Percentiles rank a stretch among this genome's conserved stretches.
phyloP scores from a whole-genome alignment of 2,797 vertebrate genomes.

The Perodicticus potto region DNA sequence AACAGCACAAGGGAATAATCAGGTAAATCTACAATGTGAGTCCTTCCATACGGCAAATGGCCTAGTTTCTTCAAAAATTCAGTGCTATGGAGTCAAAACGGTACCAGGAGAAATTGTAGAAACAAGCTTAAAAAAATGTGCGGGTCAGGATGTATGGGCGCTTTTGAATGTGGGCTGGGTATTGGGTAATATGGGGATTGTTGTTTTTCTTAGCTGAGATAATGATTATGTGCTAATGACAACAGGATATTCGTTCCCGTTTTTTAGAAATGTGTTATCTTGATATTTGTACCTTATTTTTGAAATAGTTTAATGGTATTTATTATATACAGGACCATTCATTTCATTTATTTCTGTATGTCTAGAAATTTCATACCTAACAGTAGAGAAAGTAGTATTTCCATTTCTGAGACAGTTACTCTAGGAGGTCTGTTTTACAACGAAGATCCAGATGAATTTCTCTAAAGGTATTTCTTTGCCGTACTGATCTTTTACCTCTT shows the following conservation, averaged over 20 bases:
- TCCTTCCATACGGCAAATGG: background rate
- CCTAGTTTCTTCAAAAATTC: background rate
- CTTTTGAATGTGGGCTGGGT: background rate
- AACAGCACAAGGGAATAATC: background rate
- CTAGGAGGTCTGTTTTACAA: background rate
- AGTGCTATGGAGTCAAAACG: background rate
- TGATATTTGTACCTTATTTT: background rate
- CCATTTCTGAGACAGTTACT: background rate
- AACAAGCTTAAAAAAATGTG: background rate
- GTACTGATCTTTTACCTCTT: background rate
- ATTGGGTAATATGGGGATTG: background rate
- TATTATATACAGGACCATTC: background rate
- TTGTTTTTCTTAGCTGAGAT: background rate
- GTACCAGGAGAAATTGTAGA: background rate
- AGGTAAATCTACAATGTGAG: background rate
- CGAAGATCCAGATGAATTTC: background rate
- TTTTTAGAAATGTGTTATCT: background rate
- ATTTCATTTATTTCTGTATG: background rate
- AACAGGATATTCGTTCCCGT: background rate
- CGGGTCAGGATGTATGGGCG: background rate
- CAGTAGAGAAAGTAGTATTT: conserved; percentile 22
- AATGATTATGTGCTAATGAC: background rate
- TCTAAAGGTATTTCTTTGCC: background rate
- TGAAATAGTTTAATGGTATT: background rate
- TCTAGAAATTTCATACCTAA: background rate